Evolutionary conservation across 2,888 invertebrate species (phyloP), one percentile per base, ranked within the genome.

Genomic region (Agrotis segetum): DNA sequence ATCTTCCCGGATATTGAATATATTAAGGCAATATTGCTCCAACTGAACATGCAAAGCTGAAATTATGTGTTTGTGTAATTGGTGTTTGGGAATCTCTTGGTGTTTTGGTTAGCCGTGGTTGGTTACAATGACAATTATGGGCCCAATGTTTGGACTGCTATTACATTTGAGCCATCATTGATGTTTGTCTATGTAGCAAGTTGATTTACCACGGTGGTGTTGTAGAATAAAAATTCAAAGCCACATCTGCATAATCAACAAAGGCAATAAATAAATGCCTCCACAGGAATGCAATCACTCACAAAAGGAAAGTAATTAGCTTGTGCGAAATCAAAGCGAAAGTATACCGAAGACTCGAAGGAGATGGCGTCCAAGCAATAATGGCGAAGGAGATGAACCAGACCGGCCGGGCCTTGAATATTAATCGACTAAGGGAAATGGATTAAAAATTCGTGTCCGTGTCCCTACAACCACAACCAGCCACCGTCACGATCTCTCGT

Each of bases 361-460:
- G 81, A 81, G 81, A 90, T 89, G 92, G 87, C 92, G 94, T 92
- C 95, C 95, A 88, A 90, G 93, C 94, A 94, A 96, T 96, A 96
- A 94, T 92, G 91, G 91, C 82, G 86, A 76, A 96, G 96, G 96
- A 96, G 96, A 96, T 96, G 96, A 96, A 93, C 96, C 96, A 96
- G 96, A 96, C 96, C 93, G 85, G 92, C 88, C 95, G 93, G 90
- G 95, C 88, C 92, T 90, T 96, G 96, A 96, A 96, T 96, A 96
- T 96, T 96, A 96, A 96, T 96, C 94, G 94, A 92, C 95, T 89
- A 87, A 89, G 92, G 96, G 96, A 96, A 96, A 96, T 96, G 95
- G 96, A 96, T 96, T 96, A 96, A 96, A 96, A 96, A 96, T 95
- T 95, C 81, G 81, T 80, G 77, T 80, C 96, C 93, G 89, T 95